Percentiles rank a stretch among this genome's conserved stretches.
phyloP scores from a whole-genome alignment of 2,888 invertebrate genomes.

The Zeuzera pyrina region DNA sequence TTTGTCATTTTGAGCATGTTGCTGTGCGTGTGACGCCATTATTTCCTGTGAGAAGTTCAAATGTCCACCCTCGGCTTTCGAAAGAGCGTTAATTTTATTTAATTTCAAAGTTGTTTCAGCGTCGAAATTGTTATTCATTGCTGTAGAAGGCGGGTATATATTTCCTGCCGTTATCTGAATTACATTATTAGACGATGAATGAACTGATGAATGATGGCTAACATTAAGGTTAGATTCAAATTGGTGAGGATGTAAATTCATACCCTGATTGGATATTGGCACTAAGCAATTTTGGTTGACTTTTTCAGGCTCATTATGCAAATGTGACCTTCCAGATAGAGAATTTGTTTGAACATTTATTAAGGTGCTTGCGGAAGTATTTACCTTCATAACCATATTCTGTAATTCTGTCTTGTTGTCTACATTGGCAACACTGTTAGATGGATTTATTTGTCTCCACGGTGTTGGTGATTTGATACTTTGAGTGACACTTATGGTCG shows the following conservation, averaged over 20 bases:
- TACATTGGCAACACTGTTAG: constrained; percentile 25
- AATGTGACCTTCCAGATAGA: constrained; percentile 31
- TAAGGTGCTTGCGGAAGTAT: constrained; percentile 22
- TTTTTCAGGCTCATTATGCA: constrained; percentile 50
- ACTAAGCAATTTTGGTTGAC: constrained; percentile 50
- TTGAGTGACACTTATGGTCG: constrained; percentile 64
- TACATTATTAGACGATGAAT: constrained; percentile 55
- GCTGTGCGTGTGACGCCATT: constrained; percentile 63
- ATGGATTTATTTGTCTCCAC: constrained; percentile 50
- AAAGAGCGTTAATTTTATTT: constrained; percentile 62
- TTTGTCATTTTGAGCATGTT: constrained; percentile 57
- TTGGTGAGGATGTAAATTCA: constrained; percentile 53
- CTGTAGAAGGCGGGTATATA: constrained; percentile 54
- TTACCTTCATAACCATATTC: constrained; percentile 42
- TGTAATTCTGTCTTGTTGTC: constrained; percentile 55
- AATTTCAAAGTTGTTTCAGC: constrained; percentile 61
- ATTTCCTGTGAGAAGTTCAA: constrained; percentile 64
- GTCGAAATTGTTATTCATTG: constrained; percentile 56
- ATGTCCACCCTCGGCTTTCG: constrained; percentile 62
- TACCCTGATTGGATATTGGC: constrained; percentile 38
- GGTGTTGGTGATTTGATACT: constrained; percentile 62
- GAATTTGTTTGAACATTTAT: constrained; percentile 39
- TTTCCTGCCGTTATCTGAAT: constrained; percentile 65
- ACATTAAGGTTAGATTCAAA: constrained; percentile 49
- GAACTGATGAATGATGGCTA: constrained; percentile 51